phyloP scores from a whole-genome alignment of 2,113 vertebrate species.

The Plotosus lineatus region DNA sequence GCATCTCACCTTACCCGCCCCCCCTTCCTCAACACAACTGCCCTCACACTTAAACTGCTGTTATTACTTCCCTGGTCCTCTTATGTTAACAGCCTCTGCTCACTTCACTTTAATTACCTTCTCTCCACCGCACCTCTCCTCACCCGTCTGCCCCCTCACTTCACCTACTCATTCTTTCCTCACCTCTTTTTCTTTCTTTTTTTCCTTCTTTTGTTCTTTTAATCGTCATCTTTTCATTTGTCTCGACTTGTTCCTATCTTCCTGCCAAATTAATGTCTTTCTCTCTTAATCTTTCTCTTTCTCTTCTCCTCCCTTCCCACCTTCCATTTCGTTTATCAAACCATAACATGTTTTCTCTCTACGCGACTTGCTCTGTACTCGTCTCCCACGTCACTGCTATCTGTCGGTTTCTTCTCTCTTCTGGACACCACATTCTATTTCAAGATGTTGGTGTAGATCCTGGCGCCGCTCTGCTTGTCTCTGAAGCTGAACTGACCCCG shows the following conservation, averaged over 20 bases:
- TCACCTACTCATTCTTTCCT: neutral
- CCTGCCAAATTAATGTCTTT: too few species aligned
- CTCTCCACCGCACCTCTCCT: neutral
- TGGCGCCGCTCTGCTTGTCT: neutral
- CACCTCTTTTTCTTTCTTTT: neutral
- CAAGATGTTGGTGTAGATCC: slow-evolving; percentile 53
- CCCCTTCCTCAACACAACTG: neutral
- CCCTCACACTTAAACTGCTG: neutral
- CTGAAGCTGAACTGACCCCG: slow-evolving; percentile 48
- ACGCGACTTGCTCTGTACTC: neutral
- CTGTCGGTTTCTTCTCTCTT: slow-evolving; percentile 2
- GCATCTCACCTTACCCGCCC: neutral
- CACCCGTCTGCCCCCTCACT: neutral
- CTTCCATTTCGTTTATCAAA: neutral
- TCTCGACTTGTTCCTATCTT: too few species aligned
- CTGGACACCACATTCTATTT: slow-evolving; percentile 49
- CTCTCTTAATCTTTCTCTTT: neutral
- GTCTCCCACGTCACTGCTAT: slow-evolving; percentile 40
- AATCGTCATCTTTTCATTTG: too few species aligned
- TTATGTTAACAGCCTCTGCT: too few species aligned
- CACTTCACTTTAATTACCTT: neutral
- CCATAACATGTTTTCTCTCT: neutral
- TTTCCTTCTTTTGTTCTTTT: neutral
- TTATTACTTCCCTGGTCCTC: too few species aligned
- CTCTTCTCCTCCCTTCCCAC: neutral